Evolutionary conservation across 2,888 invertebrate species (phyloP).

Genomic region (Smittia aterrima): DNA sequence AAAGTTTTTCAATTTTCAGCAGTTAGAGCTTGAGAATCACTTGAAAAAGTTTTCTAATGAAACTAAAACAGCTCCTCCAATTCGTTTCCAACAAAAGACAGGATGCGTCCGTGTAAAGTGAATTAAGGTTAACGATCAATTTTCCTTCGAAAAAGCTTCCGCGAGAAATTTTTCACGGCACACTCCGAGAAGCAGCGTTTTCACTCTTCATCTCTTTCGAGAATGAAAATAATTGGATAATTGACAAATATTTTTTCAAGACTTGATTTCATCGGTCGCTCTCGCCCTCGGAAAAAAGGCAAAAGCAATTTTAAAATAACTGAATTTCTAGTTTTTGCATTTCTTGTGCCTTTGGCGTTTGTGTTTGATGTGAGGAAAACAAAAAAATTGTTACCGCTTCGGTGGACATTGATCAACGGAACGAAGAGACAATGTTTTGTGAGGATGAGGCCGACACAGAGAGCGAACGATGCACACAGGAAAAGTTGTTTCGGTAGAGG

Average conservation of each 20-base stretch:
- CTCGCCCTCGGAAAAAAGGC: neutral
- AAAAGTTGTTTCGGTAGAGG: neutral
- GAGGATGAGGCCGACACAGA: neutral
- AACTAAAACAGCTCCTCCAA: too few species aligned
- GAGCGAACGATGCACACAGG: neutral
- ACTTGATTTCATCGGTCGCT: neutral
- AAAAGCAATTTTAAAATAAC: neutral
- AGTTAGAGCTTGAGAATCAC: neutral
- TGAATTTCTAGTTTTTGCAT: too few species aligned
- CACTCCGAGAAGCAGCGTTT: neutral
- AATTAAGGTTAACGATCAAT: too few species aligned
- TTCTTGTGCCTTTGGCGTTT: neutral
- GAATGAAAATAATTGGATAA: neutral
- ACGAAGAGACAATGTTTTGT: neutral
- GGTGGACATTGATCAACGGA: neutral
- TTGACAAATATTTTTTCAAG: conserved; percentile 1
- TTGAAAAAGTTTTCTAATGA: too few species aligned
- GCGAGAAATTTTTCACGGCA: too few species aligned
- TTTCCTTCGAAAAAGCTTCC: too few species aligned
- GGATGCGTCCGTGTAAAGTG: too few species aligned
- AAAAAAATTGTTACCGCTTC: neutral
- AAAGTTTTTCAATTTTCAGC: neutral
- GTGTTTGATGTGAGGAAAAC: neutral
- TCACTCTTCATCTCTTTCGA: neutral
- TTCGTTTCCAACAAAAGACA: too few species aligned